A percentile compares a stretch with the other conserved stretches of the same genome.
Evolutionary conservation across 2,797 vertebrate species (phyloP).

Genomic region (Erethizon dorsatum): DNA sequence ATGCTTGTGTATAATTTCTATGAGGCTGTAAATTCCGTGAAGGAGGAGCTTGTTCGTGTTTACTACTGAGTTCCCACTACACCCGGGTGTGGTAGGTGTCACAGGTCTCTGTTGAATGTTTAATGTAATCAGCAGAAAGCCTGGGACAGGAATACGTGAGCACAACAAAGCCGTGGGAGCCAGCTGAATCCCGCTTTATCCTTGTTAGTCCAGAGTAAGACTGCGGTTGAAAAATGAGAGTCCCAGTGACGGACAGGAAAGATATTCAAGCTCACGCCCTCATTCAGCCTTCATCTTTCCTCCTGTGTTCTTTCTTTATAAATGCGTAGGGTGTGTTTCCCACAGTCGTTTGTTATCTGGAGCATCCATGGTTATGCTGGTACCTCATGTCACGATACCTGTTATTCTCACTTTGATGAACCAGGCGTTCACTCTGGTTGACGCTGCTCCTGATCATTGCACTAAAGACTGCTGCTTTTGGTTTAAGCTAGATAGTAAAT

Average conservation of each 20-base stretch:
- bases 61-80: neutral
- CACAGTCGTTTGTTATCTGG: neutral
- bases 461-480: neutral
- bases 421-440: neutral
- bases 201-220: neutral
- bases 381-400: neutral
- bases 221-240: neutral
- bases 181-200: neutral
- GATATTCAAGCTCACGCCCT: neutral
- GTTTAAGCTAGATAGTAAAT: neutral
- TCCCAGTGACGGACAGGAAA: neutral
- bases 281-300: neutral
- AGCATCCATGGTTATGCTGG: neutral
- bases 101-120: neutral
- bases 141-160: neutral
- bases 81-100: rapidly evolving
- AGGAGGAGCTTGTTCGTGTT: neutral
- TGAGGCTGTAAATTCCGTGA: neutral
- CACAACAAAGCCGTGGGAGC: neutral
- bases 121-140: neutral
- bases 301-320: neutral
- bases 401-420: neutral
- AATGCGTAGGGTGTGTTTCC: neutral
- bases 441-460: neutral
- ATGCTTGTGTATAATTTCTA: neutral